These are phyloP conservation scores for Octopus sinensis DNA, from an alignment of 1,140 invertebrate species.

Conservation along the genomic window DNA sequence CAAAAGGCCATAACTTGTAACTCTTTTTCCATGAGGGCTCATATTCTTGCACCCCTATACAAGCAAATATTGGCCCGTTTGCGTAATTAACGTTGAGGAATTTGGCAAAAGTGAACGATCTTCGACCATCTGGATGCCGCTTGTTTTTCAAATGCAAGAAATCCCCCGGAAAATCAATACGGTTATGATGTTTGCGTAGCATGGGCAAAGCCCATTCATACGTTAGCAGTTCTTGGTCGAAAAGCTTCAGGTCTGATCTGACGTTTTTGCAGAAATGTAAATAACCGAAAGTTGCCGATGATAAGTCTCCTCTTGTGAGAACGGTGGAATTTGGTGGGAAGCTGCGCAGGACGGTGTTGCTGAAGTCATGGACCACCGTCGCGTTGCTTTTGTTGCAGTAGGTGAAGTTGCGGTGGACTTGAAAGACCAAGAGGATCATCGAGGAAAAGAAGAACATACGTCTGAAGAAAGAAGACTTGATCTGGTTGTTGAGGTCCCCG, in stretches of 20 bases:
- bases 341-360: slow-evolving; percentile 29
- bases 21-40: slow-evolving; percentile 45
- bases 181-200: slow-evolving; percentile 33
- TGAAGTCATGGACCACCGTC: slow-evolving; percentile 45
- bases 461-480: neutral
- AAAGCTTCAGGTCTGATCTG: slow-evolving; percentile 44
- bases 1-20: slow-evolving; percentile 48
- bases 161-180: slow-evolving; percentile 47
- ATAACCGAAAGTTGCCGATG: slow-evolving; percentile 51
- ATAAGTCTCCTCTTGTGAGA: slow-evolving; percentile 50
- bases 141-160: slow-evolving; percentile 32
- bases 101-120: slow-evolving; percentile 44
- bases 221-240: slow-evolving; percentile 53
- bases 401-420: slow-evolving; percentile 34
- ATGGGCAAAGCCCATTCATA: slow-evolving; percentile 52
- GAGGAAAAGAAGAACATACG: neutral
- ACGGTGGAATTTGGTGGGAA: slow-evolving; percentile 44
- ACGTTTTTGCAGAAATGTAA: slow-evolving; percentile 48
- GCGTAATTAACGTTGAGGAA: slow-evolving; percentile 49
- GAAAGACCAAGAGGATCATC: slow-evolving; percentile 7
- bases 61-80: slow-evolving; percentile 45
- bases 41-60: slow-evolving; percentile 51
- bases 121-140: slow-evolving; percentile 31
- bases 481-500: slow-evolving; percentile 20
- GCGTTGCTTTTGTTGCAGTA: slow-evolving; percentile 45